These are phyloP conservation scores for Argentina silus DNA, from an alignment of 2,797 vertebrate species.

Conservation along the genomic window DNA sequence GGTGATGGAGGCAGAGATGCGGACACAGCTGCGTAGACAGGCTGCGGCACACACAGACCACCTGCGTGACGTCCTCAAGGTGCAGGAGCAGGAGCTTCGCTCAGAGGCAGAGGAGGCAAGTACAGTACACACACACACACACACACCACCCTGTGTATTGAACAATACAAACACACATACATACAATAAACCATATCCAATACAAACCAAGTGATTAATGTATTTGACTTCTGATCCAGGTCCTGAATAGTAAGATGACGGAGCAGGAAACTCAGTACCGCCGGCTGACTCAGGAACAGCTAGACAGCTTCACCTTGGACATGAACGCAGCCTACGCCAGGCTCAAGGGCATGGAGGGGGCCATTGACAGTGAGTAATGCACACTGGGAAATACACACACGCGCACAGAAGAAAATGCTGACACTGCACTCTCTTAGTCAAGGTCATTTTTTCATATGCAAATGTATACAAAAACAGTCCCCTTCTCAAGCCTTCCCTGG, in stretches of 20 bases:
- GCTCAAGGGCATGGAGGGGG: conserved; percentile 93
- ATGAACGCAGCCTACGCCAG: conserved; percentile 92
- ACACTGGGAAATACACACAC: not conserved
- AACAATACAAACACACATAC: not conserved
- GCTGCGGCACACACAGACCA: conserved; percentile 96
- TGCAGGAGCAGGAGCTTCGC: conserved; percentile 92
- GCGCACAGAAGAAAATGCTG: not conserved
- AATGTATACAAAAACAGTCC: not conserved
- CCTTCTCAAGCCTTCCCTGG: not conserved
- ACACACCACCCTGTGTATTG: too few relatives aligned
- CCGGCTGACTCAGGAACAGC: conserved; percentile 90
- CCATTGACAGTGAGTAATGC: conserved; percentile 89
- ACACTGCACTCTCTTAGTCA: too few relatives aligned
- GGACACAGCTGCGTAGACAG: conserved; percentile 94
- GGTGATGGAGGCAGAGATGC: conserved; percentile 96
- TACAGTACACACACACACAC: not conserved
- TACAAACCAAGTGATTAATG: not conserved
- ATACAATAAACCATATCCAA: not conserved
- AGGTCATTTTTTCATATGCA: too few relatives aligned
- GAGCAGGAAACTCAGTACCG: conserved; percentile 89
- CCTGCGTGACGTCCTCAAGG: conserved; percentile 88
- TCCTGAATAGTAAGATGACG: conserved; percentile 82
- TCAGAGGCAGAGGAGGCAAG: conserved; percentile 88
- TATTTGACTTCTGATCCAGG: conserved; percentile 67
- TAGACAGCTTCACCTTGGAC: conserved; percentile 94